Evolutionary conservation across 2,113 vertebrate genomes (phyloP).

Genomic region (Chunga burmeisteri): DNA sequence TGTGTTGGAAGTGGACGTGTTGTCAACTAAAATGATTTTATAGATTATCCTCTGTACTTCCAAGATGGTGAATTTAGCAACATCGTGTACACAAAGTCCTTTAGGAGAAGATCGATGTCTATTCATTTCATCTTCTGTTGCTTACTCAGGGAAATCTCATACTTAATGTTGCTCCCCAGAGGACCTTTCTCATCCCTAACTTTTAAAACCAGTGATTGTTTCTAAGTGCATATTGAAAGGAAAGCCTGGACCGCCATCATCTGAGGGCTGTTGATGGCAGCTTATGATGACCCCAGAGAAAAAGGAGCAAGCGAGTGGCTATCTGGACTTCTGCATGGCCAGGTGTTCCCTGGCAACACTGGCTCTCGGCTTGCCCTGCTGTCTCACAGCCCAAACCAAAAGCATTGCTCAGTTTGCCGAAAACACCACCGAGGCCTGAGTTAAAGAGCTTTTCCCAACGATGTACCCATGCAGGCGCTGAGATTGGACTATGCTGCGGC

Average conservation of each 20-base stretch:
- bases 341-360: not conserved
- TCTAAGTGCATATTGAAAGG: not conserved
- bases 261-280: not conserved
- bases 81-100: conserved; percentile 31
- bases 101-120: conserved; percentile 51
- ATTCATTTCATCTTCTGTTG: conserved; percentile 48
- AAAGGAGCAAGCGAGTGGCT: not conserved
- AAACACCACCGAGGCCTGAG: not conserved
- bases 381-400: not conserved
- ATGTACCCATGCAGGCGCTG: not conserved
- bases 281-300: not conserved
- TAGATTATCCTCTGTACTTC: conserved; percentile 55
- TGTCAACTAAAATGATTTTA: conserved; percentile 72
- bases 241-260: not conserved
- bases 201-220: not conserved
- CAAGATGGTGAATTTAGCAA: conserved; percentile 52
- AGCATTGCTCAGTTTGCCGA: not conserved
- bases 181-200: not conserved
- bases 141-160: conserved; percentile 47
- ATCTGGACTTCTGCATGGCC: not conserved
- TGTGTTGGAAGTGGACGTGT: conserved; percentile 9
- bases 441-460: not conserved
- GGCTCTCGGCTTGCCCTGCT: not conserved
- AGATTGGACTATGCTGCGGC: not conserved
- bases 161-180: not conserved